phyloP scores from a whole-genome alignment of 1,140 invertebrate genomes.

The Rhopalosiphum padi region DNA sequence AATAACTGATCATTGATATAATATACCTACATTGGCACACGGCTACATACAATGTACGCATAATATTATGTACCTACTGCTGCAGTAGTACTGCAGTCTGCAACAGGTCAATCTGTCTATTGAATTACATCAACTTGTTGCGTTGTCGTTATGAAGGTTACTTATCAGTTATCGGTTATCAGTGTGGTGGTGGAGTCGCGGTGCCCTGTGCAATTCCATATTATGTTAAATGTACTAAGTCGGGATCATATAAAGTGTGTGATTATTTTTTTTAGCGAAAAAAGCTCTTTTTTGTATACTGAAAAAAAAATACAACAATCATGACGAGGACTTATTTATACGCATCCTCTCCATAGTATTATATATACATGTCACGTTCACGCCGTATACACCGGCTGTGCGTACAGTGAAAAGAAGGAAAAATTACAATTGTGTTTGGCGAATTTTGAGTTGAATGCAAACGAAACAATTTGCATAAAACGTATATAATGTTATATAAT shows the following conservation, averaged over 20 bases:
- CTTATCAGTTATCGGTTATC: neutral
- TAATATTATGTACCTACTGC: neutral
- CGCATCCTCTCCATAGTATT: neutral
- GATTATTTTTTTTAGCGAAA: neutral
- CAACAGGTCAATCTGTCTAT: neutral
- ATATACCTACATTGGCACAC: too few relatives aligned
- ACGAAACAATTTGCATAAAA: conserved; percentile 4
- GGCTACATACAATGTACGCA: neutral
- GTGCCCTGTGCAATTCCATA: neutral
- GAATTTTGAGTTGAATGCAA: neutral
- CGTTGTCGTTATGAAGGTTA: neutral
- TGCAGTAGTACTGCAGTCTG: neutral
- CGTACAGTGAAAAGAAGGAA: neutral
- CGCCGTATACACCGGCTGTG: neutral
- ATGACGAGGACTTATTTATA: neutral
- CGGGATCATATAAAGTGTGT: neutral
- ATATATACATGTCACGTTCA: conserved; percentile 5
- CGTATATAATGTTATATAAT: neutral
- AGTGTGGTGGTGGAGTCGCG: too few relatives aligned
- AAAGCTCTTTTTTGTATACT: neutral
- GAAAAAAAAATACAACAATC: neutral
- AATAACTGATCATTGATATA: neutral
- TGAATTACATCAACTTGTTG: conserved; percentile 4
- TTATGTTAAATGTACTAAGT: neutral
- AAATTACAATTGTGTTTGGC: conserved; percentile 11